Base-by-base conservation (phyloP, 2,888 invertebrate species). In the Sphaerophoria taeniata region DNA sequence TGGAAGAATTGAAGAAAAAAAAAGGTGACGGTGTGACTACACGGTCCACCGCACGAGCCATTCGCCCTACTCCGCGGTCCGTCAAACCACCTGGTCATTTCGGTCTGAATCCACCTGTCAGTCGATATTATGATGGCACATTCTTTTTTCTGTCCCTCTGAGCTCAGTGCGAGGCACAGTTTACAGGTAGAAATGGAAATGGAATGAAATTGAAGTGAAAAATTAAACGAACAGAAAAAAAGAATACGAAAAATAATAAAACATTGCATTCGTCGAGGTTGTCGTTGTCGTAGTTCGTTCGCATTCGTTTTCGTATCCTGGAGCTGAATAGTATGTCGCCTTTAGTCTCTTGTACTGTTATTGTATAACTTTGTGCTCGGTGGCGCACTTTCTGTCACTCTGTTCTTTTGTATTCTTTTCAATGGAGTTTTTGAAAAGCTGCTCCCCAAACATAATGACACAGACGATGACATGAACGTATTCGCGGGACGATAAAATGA, bases 11-110 rank as follows among this genome's bases (percentile, higher is more conserved):
- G 31, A 69, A 69, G 2, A 43, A 43, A 43, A 43, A 77, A 85
- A 85, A 85, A 81, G 76, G 85, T 85, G 85, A 81, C 85, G 81
- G 81, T 85, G 81, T 85, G 81, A 85, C 85, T 85, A 85, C 85
- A 85, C 81, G 85, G 85, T 85, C 85, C 81, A 81, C 85, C 85
- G 85, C 85, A 85, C 85, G 85, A 81, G 85, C 45, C 65, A 56
- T 53, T 80, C 76, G 70, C 72, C 69, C 71, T 80, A 34, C 85
- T 81, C 75, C 80, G 31, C 80, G 6, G 63, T 71, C 80, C 71
- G 72, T 39, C 72, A 72, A 77, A 80, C 72, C 81, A 85, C 80
- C 80, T 77, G 83, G 81, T 51, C 75, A 76, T 47, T 72, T 85
- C 56, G 60, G 65, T 73, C 70, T 55, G 70, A 85, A 85, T 72